phyloP scores from a whole-genome alignment of 2,888 invertebrate genomes.

The Carpatolechia fugitivella region DNA sequence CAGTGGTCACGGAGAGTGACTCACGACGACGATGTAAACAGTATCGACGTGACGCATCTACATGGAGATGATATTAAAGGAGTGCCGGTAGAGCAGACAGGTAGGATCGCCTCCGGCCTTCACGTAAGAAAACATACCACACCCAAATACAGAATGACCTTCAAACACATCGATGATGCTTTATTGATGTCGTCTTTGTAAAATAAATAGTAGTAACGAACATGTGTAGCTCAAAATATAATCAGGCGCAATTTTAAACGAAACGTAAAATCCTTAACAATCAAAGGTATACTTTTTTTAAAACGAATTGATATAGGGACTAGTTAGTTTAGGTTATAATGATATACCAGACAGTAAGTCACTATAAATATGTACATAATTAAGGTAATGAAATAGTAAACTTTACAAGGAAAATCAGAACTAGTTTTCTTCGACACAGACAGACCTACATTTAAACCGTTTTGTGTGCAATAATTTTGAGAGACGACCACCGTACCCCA shows the following conservation, averaged over 20 bases:
- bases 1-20: conserved; percentile 50
- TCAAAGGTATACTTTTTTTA: too few species aligned
- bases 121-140: conserved; percentile 26
- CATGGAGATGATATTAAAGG: conserved; percentile 51
- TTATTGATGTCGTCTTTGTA: conserved; percentile 1
- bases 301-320: too few species aligned
- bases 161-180: conserved; percentile 5
- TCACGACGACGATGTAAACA: conserved; percentile 67
- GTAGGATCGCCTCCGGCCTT: conserved; percentile 39
- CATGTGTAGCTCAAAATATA: not conserved
- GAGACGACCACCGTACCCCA: conserved; percentile 44
- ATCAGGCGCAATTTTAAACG: not conserved
- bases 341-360: not conserved
- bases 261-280: not conserved
- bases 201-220: conserved; percentile 2
- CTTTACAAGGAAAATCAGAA: conserved; percentile 40
- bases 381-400: not conserved
- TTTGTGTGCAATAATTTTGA: conserved; percentile 37
- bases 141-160: conserved; percentile 28
- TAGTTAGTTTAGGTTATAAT: too few species aligned
- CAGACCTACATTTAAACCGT: conserved; percentile 34
- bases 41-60: conserved; percentile 62
- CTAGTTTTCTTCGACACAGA: conserved; percentile 40
- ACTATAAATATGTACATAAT: conserved; percentile 1
- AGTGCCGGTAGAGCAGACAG: conserved; percentile 40